Percentiles rank a stretch among this genome's conserved stretches.
These are phyloP conservation scores for Rhadina sibilatrix DNA, from an alignment of 2,113 vertebrate genomes.

Conservation along the genomic window DNA sequence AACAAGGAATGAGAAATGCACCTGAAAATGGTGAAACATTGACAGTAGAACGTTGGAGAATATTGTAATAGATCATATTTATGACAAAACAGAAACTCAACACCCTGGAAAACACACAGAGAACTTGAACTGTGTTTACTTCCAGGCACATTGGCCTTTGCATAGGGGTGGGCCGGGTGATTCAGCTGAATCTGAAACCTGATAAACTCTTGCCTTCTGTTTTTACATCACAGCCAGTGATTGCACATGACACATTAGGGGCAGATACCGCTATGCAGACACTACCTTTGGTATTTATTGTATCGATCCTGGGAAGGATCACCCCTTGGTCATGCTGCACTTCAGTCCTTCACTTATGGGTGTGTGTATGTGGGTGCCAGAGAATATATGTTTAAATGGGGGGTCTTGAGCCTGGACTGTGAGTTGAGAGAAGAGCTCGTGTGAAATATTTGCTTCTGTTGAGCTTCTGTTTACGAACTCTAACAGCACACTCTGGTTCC, in stretches of 20 bases:
- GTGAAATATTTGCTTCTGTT: neutral
- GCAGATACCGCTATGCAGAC: neutral
- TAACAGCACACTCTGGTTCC: neutral
- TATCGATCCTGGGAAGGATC: neutral
- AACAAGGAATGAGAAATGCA: conserved; percentile 60
- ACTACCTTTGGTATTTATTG: conserved; percentile 47
- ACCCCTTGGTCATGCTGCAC: neutral
- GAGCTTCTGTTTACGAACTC: neutral
- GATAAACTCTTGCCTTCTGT: conserved; percentile 69
- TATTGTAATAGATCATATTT: conserved; percentile 65
- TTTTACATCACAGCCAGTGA: conserved; percentile 54
- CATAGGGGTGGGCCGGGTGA: conserved; percentile 62
- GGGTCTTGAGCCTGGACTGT: neutral
- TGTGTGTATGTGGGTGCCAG: neutral
- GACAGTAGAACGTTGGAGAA: conserved; percentile 27
- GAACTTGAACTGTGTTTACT: conserved; percentile 63
- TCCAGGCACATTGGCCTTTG: conserved; percentile 55
- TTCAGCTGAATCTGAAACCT: conserved; percentile 72
- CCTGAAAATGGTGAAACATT: conserved; percentile 63
- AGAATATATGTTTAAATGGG: neutral
- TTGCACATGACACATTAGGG: conserved; percentile 44
- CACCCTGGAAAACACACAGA: conserved; percentile 61
- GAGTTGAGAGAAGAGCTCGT: neutral
- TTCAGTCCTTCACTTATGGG: neutral
- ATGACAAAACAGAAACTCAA: conserved; percentile 71